Conservation (phyloP, 2,797 vertebrate genomes). For the Philypnodon macrostomus region DNA sequence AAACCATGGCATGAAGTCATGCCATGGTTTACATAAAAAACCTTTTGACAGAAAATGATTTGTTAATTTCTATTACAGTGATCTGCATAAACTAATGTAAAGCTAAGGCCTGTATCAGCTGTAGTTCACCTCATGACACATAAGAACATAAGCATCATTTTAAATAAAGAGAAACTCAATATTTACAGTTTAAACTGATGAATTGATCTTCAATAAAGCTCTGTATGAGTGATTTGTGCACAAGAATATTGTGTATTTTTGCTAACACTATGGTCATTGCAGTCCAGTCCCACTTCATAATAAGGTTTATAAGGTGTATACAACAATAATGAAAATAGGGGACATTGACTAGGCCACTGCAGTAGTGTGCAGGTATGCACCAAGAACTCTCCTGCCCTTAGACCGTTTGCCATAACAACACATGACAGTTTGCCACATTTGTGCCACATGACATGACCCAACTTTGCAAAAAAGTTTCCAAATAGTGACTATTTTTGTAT, state of each 20-base stretch:
- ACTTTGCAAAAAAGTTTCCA: constrained; percentile 29
- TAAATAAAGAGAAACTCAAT: too few relatives aligned
- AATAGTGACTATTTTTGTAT: constrained; percentile 21
- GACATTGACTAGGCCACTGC: neutral
- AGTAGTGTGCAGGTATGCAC: neutral
- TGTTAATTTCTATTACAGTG: neutral
- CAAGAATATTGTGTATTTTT: too few relatives aligned
- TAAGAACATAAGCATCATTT: too few relatives aligned
- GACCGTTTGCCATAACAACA: constrained; percentile 38
- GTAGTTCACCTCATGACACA: too few relatives aligned
- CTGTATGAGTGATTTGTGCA: too few relatives aligned
- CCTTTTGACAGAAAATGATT: neutral
- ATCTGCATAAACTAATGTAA: neutral
- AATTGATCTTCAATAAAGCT: too few relatives aligned
- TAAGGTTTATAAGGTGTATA: too few relatives aligned
- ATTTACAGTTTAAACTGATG: too few relatives aligned
- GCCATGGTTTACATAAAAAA: neutral
- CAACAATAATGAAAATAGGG: too few relatives aligned
- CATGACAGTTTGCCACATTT: constrained; percentile 16
- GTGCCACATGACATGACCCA: constrained; percentile 20
- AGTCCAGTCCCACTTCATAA: too few relatives aligned
- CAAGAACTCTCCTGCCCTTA: neutral
- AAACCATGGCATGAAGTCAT: constrained; percentile 27
- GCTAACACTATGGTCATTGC: too few relatives aligned
- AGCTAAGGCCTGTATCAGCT: too few relatives aligned